These are phyloP conservation scores for Zaprionus nigranus DNA, from an alignment of 1,140 invertebrate genomes.

Conservation along the genomic window DNA sequence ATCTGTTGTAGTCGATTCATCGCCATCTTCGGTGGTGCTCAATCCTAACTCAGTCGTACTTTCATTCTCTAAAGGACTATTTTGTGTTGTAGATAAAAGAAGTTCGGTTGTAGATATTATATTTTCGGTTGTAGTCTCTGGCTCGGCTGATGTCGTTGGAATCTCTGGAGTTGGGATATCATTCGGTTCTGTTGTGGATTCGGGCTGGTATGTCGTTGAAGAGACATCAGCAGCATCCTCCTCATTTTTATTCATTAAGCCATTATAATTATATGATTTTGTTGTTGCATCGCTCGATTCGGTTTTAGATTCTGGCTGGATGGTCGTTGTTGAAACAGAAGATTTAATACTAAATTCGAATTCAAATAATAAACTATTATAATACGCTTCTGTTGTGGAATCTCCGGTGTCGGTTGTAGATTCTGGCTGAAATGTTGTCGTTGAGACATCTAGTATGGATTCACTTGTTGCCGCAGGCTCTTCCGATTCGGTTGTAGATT, in stretches of 20 bases:
- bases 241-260: too few species aligned
- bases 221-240: too few species aligned
- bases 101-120: neutral
- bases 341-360: too few species aligned
- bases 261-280: too few species aligned
- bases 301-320: neutral
- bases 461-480: neutral
- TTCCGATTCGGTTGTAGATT: too few species aligned
- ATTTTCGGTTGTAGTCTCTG: neutral
- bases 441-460: neutral
- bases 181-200: neutral
- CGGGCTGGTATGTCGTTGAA: neutral
- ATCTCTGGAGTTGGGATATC: neutral
- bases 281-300: neutral
- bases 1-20: neutral
- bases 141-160: neutral
- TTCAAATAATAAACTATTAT: neutral
- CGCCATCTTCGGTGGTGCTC: neutral
- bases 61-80: neutral
- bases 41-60: conserved; percentile 5
- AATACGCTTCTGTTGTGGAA: neutral
- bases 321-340: neutral
- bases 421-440: neutral
- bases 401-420: neutral
- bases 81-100: neutral